A percentile compares a stretch with the other conserved stretches of the same genome.
phyloP scores from a whole-genome alignment of 2,113 vertebrate genomes.

The Hippopotamus amphibius region DNA sequence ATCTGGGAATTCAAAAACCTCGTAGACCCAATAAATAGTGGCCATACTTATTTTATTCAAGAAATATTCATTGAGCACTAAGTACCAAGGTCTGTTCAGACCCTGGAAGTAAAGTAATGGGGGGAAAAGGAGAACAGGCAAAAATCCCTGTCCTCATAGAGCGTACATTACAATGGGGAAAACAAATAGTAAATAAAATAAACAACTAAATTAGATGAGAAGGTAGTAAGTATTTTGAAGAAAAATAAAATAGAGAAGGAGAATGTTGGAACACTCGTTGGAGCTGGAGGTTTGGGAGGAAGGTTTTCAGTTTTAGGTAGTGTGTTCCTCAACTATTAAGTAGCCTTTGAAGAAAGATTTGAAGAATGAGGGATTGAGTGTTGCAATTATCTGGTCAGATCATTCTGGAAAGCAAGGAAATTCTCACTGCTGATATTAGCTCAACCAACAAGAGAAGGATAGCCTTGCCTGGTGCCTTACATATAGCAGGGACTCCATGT shows the following conservation, averaged over 20 bases:
- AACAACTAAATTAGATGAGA: neutral
- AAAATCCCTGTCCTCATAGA: neutral
- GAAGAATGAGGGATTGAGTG: neutral
- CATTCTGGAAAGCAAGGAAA: neutral
- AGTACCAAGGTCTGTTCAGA: neutral
- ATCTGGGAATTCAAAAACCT: neutral
- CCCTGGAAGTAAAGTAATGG: neutral
- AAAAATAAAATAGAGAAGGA: neutral
- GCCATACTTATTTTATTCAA: neutral
- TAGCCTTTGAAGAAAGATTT: neutral
- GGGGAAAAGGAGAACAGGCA: neutral
- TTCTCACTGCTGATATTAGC: neutral
- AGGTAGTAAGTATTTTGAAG: neutral
- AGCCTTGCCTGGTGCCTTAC: neutral
- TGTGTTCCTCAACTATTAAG: neutral
- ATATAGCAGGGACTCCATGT: neutral
- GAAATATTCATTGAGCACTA: neutral
- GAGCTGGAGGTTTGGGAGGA: neutral
- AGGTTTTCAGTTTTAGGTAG: conserved; percentile 14
- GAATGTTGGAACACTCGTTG: neutral
- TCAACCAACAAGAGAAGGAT: neutral
- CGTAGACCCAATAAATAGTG: neutral
- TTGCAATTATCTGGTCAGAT: neutral
- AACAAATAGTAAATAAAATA: neutral
- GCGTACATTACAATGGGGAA: neutral